Percentiles rank a stretch among this genome's conserved stretches.
Evolutionary conservation across 2,113 vertebrate genomes (phyloP).

Genomic region (Paralichthys olivaceus): DNA sequence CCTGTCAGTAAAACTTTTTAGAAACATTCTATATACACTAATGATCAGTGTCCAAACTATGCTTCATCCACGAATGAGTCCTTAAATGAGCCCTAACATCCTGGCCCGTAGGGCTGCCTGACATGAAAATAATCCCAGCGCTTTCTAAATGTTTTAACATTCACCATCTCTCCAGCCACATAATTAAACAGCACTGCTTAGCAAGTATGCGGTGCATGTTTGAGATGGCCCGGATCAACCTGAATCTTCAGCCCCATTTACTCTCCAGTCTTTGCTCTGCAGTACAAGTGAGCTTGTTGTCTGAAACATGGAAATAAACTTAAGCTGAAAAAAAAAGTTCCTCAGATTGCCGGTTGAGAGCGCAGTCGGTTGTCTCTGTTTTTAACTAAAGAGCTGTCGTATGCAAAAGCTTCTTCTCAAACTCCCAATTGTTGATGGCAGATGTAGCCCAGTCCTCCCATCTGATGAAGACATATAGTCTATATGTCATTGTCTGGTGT

Average conservation of each 20-base stretch:
- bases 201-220: constrained; percentile 55
- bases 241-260: constrained; percentile 63
- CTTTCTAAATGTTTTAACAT: constrained; percentile 71
- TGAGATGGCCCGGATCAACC: constrained; percentile 57
- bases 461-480: constrained; percentile 49
- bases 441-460: constrained; percentile 20
- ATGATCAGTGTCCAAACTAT: constrained; percentile 8
- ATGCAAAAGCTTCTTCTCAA: constrained; percentile 30
- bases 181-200: constrained; percentile 71
- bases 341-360: constrained; percentile 37
- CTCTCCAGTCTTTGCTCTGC: constrained; percentile 49
- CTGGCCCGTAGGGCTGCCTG: constrained; percentile 18
- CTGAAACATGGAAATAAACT: constrained; percentile 65
- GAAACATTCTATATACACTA: constrained; percentile 11
- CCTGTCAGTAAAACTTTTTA: constrained; percentile 6
- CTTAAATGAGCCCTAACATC: constrained; percentile 23
- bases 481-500: constrained; percentile 51
- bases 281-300: constrained; percentile 45
- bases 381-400: constrained; percentile 40
- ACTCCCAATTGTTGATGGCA: constrained; percentile 19
- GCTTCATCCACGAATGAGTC: constrained; percentile 16
- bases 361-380: constrained; percentile 22
- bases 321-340: constrained; percentile 29
- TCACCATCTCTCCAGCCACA: constrained; percentile 57
- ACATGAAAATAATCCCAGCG: constrained; percentile 53